These are phyloP conservation scores for Podargus strigoides DNA, from an alignment of 2,797 vertebrate species.

Conservation along the genomic window DNA sequence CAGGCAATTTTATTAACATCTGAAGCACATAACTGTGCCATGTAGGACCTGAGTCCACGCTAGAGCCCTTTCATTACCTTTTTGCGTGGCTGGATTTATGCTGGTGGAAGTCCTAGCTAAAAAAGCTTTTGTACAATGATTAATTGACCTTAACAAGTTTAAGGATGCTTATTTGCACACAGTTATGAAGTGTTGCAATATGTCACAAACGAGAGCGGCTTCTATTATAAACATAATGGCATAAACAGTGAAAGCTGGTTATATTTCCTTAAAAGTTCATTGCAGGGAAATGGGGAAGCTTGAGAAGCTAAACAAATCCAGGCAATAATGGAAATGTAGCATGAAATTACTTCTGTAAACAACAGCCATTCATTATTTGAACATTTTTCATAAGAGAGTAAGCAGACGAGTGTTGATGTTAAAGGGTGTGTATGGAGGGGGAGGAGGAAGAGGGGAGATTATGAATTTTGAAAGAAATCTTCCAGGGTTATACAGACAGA, in stretches of 20 bases:
- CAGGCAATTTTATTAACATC: constrained; percentile 30
- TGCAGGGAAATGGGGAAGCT: constrained; percentile 84
- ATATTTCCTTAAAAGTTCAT: constrained; percentile 88
- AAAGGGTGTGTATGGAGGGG: constrained; percentile 48
- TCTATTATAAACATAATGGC: constrained; percentile 76
- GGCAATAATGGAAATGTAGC: constrained; percentile 99
- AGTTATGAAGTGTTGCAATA: constrained; percentile 77
- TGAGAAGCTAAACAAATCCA: constrained; percentile 93
- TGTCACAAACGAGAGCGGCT: constrained; percentile 77
- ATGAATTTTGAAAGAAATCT: constrained; percentile 69
- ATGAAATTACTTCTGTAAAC: constrained; percentile 99
- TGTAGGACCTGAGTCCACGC: background rate
- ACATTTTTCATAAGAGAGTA: constrained; percentile 87
- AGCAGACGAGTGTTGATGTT: constrained; percentile 67
- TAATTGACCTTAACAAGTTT: constrained; percentile 81
- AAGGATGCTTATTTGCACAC: constrained; percentile 80
- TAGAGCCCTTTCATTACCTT: constrained; percentile 32
- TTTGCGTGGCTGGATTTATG: background rate
- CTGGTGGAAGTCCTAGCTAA: constrained; percentile 47
- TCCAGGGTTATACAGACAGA: constrained; percentile 81
- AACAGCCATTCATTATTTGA: constrained; percentile 93
- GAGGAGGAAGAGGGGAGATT: constrained; percentile 6
- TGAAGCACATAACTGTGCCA: constrained; percentile 1
- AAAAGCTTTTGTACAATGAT: constrained; percentile 70
- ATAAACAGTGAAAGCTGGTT: constrained; percentile 75